Evolutionary conservation across 2,797 vertebrate genomes (phyloP), one percentile per base, ranked within the genome.

Genomic region (Ambastaia sidthimunki): DNA sequence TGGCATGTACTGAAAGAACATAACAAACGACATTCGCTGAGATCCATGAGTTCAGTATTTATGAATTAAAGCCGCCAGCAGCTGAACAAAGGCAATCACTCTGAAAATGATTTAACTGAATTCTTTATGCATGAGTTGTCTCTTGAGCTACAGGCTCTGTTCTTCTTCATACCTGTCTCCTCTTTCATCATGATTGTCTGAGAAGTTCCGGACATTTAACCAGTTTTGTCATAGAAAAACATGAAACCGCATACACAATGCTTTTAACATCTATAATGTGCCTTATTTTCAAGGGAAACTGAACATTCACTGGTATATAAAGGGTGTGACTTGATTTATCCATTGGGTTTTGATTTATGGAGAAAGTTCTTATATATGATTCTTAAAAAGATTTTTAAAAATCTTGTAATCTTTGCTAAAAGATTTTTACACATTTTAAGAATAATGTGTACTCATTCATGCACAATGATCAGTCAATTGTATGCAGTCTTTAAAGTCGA

Each of bases 1-100:
- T 80, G 78, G 78, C 78, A 73, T 73, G 70, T 80, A 70, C 78
- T 66, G 69, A 80, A 80, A 73, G 60, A 80, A 80, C 70, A 79
- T 65, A 79, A 79, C 48, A 55, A 79, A 44, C 19, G 31, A 31
- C 48, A 47, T 73, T 23, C 50, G 19, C 31, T 65, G 76, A 71
- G 68, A 71, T 71, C 59, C 52, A 21, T 16, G 34, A 66, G 31
- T 80, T 57, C 78, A 67, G 59, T 73, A 52, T 80, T 80, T 80
- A 80, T 72, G 31, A 80, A 50, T 60, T 23, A 62, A 60, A 54
- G n/a, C n/a, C 9, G 10, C 19, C 6, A 59, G 19, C 19, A 7
- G 19, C 19, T 12, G 70, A 80, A 80, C 60, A 72, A 72, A 80
- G 57, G 60, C 60, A 65, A 4, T 55, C 34, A 57, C 55, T 66